These are phyloP conservation scores for Myotis pilosus DNA, from an alignment of 2,797 vertebrate species.

Conservation along the genomic window DNA sequence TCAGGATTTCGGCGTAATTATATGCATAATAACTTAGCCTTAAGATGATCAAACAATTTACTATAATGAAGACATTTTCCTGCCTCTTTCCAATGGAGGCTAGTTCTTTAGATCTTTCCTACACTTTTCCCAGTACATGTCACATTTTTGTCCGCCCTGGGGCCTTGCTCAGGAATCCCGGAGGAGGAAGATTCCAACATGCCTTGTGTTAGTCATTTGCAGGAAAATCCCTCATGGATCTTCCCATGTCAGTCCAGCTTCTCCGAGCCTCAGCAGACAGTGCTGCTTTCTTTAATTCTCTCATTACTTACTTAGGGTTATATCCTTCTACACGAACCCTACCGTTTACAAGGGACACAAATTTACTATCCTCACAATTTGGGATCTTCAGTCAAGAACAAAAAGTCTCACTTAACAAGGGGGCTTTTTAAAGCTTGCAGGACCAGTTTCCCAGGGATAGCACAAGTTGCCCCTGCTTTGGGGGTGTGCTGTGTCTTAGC, in stretches of 20 bases:
- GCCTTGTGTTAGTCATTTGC: background rate
- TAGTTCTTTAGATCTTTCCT: constrained; percentile 20
- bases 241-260: background rate
- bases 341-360: background rate
- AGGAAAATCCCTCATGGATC: background rate
- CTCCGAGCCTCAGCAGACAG: background rate
- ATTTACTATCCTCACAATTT: background rate
- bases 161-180: background rate
- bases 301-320: background rate
- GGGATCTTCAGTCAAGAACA: background rate
- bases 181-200: background rate
- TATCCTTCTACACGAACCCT: background rate
- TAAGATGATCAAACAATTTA: constrained; percentile 37
- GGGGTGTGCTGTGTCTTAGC: background rate
- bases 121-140: background rate
- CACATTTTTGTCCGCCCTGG: background rate
- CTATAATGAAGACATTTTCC: constrained; percentile 38
- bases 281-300: background rate
- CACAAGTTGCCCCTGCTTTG: background rate
- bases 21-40: background rate
- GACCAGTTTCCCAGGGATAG: background rate
- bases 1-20: background rate
- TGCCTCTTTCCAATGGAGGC: background rate
- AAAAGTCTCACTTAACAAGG: background rate
- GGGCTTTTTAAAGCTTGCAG: background rate